These are phyloP conservation scores for Heterocephalus glaber DNA, from an alignment of 2,113 vertebrate species.

Conservation along the genomic window DNA sequence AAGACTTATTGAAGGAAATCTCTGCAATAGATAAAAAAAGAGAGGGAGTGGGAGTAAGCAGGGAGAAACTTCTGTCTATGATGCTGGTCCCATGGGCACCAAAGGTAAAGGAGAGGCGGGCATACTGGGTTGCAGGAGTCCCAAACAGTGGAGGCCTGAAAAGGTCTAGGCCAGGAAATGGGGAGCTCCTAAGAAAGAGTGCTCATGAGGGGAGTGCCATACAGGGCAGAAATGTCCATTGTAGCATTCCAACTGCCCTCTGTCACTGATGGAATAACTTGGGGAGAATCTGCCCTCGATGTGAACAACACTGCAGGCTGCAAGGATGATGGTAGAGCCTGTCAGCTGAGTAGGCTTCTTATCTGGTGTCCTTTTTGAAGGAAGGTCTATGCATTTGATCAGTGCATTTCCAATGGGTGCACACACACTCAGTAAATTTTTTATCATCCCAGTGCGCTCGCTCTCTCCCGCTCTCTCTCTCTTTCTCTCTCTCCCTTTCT, in stretches of 20 bases:
- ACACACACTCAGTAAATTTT: background rate
- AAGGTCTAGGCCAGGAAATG: background rate
- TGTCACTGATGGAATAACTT: background rate
- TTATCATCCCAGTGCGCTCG: background rate
- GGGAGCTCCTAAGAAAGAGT: background rate
- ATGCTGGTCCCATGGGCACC: background rate
- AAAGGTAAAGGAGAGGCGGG: background rate
- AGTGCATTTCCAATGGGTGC: background rate
- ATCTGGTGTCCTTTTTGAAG: background rate
- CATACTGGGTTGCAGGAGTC: too few relatives aligned
- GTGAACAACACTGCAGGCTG: background rate
- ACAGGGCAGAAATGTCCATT: background rate
- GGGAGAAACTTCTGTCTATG: background rate
- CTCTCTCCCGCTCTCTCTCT: background rate
- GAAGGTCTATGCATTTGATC: background rate
- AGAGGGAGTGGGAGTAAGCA: background rate
- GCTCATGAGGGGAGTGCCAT: accelerated
- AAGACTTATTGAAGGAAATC: background rate
- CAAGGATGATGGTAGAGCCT: background rate
- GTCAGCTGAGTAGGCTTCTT: background rate
- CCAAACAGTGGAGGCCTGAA: too few relatives aligned
- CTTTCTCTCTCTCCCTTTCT: background rate
- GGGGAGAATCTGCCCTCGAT: background rate
- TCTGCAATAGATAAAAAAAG: background rate
- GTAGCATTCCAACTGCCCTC: background rate